Evolutionary conservation across 2,888 invertebrate genomes (phyloP), one percentile per base, ranked within the genome.

Genomic region (Pseudococcus viburni): DNA sequence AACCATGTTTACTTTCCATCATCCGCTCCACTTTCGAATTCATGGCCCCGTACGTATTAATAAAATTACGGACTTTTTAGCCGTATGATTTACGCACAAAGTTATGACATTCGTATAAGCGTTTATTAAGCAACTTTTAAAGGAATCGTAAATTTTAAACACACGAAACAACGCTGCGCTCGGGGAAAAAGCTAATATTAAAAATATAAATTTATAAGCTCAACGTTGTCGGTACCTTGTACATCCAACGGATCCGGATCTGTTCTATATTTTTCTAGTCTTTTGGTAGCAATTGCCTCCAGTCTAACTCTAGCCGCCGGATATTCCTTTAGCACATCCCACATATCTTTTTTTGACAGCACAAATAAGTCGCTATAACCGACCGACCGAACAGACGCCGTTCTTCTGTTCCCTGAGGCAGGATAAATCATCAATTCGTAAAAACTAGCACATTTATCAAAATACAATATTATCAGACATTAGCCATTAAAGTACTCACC

Each of bases 341-440:
- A 99, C 96, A 99, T 97, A 93, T 99, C 99, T 93, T 98, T 98
- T 94, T 99, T 99, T 93, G 97, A 98, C 91, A 99, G 95, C 92
- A 99, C 98, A 93, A 99, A 99, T 91, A 99, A 94, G 93, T 99
- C 99, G 92, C 98, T 98, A 93, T 99, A 99, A 91, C 99, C 99
- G 90, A 99, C 99, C 89, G 98, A 99, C 91, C 98, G 94, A 91
- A 99, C 99, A 91, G 98, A 98, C 90, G 99, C 99, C 92, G 99
- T 99, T 92, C 99, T 94, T 92, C 99, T 94, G 94, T 99, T 99
- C 92, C 99, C 99, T 97, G 94, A 92, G 64, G 22, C 11, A 92
- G 8, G 33, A 77, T 77, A 26, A 77, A 77, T 68, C 68, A 68
- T 26, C 22, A 22, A 68, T 68, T 68, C 19, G 12, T 51, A 51